Conservation (phyloP, 2,888 invertebrate genomes). For the Nemurella pictetii region DNA sequence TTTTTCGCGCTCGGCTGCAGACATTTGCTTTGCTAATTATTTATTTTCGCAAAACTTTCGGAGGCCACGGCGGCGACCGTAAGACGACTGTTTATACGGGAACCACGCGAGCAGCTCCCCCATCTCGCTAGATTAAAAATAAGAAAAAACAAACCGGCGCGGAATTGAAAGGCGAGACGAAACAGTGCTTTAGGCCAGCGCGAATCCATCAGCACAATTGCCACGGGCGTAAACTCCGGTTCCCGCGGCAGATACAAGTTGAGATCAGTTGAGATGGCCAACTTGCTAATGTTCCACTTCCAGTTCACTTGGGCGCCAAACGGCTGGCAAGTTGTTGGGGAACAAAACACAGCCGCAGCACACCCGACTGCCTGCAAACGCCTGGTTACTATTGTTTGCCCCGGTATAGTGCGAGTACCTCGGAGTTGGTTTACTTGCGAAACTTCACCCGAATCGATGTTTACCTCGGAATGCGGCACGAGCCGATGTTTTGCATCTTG, state of each 20-base stretch:
- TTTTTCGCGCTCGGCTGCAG: background rate
- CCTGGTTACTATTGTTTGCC: background rate
- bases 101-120: background rate
- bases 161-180: background rate
- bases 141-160: background rate
- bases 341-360: background rate
- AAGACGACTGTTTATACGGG: background rate
- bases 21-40: background rate
- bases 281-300: background rate
- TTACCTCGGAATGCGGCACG: background rate
- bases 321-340: background rate
- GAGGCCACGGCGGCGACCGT: background rate
- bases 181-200: background rate
- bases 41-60: background rate
- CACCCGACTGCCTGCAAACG: background rate
- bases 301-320: background rate
- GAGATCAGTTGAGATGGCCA: background rate
- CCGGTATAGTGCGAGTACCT: background rate
- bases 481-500: background rate
- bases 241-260: background rate
- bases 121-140: background rate
- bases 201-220: background rate
- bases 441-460: background rate
- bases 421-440: background rate
- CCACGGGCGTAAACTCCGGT: background rate